Evolutionary conservation across 2,797 vertebrate species (phyloP).

Genomic region (Melanotaenia boesemani): DNA sequence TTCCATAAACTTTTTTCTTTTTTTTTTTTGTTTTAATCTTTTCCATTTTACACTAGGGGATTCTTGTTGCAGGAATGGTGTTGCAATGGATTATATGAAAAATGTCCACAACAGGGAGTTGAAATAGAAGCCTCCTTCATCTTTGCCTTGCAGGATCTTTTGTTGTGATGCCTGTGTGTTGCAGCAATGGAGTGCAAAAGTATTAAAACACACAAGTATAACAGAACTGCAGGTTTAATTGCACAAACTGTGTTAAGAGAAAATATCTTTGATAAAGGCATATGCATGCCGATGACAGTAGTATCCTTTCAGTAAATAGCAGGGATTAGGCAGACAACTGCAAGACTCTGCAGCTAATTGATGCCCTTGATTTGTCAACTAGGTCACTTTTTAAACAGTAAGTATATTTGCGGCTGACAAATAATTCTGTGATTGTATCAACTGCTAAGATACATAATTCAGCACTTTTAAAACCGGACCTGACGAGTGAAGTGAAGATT

Average conservation of each 20-base stretch:
- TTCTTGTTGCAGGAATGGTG: conserved; percentile 67
- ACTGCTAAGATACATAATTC: conserved; percentile 76
- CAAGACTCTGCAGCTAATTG: conserved; percentile 49
- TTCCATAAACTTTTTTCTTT: conserved; percentile 66
- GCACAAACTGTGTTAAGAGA: conserved; percentile 20
- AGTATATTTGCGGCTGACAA: conserved; percentile 56
- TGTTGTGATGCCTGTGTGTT: conserved; percentile 61
- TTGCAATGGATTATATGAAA: conserved; percentile 73
- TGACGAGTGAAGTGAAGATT: conserved; percentile 56
- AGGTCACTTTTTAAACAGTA: conserved; percentile 60
- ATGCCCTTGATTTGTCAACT: conserved; percentile 34
- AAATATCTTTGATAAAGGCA: conserved; percentile 32
- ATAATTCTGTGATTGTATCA: conserved; percentile 60
- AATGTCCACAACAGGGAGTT: conserved; percentile 79
- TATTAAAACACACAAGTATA: conserved; percentile 54
- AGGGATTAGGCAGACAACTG: conserved; percentile 19
- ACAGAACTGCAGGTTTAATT: conserved; percentile 48
- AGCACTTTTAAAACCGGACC: conserved; percentile 77
- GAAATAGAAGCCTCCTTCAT: conserved; percentile 73
- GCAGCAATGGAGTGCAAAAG: conserved; percentile 53
- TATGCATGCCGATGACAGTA: conserved; percentile 13
- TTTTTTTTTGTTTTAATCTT: conserved; percentile 60
- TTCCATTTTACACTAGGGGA: conserved; percentile 68
- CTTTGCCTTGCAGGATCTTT: conserved; percentile 69
- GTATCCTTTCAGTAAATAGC: conserved; percentile 29